Evolutionary conservation across 2,113 vertebrate species (phyloP).

Genomic region (Leiothrix lutea): DNA sequence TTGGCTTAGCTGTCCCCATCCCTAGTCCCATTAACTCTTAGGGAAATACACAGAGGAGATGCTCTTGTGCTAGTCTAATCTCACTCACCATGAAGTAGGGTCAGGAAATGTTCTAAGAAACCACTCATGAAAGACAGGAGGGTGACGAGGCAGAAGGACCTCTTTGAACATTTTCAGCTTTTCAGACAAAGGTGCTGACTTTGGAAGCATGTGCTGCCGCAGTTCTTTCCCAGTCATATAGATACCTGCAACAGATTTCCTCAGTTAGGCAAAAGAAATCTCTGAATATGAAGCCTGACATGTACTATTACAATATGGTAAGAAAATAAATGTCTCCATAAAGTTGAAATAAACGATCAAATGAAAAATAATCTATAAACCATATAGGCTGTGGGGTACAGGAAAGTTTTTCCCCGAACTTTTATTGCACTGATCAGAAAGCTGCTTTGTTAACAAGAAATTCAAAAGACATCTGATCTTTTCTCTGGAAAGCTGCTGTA

Average conservation of each 20-base stretch:
- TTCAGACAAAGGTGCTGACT: conserved; percentile 85
- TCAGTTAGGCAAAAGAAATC: background rate
- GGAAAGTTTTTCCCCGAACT: background rate
- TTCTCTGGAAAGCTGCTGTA: background rate
- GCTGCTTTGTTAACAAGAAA: background rate
- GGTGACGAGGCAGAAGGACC: conserved; percentile 89
- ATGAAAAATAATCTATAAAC: background rate
- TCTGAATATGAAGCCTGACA: background rate
- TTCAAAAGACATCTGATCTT: background rate
- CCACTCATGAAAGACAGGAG: conserved; percentile 94
- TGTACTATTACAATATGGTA: background rate
- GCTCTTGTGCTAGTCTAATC: background rate
- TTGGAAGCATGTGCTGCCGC: conserved; percentile 91
- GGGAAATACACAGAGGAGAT: background rate
- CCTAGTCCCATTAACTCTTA: background rate
- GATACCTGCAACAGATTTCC: conserved; percentile 74
- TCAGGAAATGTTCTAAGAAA: conserved; percentile 95
- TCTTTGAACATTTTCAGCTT: conserved; percentile 91
- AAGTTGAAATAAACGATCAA: background rate
- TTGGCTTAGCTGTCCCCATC: background rate
- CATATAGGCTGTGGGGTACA: background rate
- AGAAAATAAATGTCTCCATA: background rate
- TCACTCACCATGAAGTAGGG: conserved; percentile 88
- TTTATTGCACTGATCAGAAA: background rate
- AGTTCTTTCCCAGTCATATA: conserved; percentile 93